Conservation (phyloP, 2,888 invertebrate species). For the Cataglyphis cursor region DNA sequence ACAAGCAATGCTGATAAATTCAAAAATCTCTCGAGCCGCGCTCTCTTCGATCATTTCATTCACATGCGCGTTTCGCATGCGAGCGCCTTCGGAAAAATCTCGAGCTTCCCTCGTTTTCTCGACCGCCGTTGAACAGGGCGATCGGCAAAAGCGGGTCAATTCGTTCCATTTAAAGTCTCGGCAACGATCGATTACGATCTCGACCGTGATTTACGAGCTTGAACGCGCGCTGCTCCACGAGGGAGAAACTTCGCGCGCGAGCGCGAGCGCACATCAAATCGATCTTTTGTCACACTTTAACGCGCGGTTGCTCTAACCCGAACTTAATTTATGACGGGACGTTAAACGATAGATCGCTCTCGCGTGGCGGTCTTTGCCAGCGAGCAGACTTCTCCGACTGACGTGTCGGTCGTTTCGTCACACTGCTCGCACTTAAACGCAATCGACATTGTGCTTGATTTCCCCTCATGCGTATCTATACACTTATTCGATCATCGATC, state of each 20-base stretch:
- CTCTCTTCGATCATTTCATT: neutral
- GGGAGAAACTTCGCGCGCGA: constrained; percentile 62
- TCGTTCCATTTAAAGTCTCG: constrained; percentile 59
- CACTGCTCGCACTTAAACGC: constrained; percentile 6
- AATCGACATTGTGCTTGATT: constrained; percentile 35
- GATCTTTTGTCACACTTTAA: constrained; percentile 66
- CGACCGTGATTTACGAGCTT: constrained; percentile 67
- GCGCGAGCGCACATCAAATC: neutral
- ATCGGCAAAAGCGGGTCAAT: constrained; percentile 71
- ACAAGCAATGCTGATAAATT: neutral
- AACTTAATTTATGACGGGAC: constrained; percentile 49
- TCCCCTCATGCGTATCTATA: constrained; percentile 33
- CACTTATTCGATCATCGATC: neutral
- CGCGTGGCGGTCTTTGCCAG: constrained; percentile 9
- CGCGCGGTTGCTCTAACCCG: constrained; percentile 14
- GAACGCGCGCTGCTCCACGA: constrained; percentile 57
- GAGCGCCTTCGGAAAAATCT: constrained; percentile 18
- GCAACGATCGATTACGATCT: constrained; percentile 72
- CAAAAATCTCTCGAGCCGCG: neutral
- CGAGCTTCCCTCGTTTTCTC: neutral
- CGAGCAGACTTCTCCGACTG: constrained; percentile 25
- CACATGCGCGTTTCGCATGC: neutral
- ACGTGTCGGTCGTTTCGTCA: constrained; percentile 35
- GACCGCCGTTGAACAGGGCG: constrained; percentile 47
- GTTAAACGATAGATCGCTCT: constrained; percentile 13